These are phyloP conservation scores for Myotis findleyi DNA, from an alignment of 2,797 vertebrate genomes.

Conservation along the genomic window DNA sequence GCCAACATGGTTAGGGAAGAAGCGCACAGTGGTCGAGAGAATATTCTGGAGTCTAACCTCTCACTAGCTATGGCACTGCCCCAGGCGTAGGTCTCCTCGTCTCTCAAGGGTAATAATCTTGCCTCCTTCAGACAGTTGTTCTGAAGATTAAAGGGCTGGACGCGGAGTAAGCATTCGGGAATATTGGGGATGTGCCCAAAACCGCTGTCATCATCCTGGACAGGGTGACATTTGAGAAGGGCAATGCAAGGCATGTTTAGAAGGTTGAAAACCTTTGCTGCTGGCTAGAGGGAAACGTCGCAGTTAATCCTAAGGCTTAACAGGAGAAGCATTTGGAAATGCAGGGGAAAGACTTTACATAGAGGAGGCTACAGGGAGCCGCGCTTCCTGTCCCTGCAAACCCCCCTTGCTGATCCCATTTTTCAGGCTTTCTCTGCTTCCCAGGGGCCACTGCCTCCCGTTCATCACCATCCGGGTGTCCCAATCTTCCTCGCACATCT, in stretches of 20 bases:
- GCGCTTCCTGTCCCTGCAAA: background rate
- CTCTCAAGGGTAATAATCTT: background rate
- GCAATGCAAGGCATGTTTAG: background rate
- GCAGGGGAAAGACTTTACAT: background rate
- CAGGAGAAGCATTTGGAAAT: background rate
- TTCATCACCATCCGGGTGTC: rapidly evolving
- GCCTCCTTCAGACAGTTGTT: background rate
- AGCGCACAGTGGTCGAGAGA: background rate
- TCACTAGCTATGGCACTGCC: background rate
- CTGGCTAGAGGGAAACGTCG: background rate
- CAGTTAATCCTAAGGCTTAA: background rate
- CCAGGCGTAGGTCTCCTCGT: background rate
- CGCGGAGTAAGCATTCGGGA: background rate
- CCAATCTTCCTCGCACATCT: too few species aligned
- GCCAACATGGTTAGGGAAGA: background rate
- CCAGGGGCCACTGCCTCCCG: background rate
- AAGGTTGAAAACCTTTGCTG: background rate
- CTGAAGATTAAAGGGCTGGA: background rate
- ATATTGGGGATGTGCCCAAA: background rate
- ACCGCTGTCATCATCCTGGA: background rate
- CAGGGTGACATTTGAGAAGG: background rate
- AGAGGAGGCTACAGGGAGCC: background rate
- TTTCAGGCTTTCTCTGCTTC: background rate
- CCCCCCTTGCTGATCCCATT: background rate
- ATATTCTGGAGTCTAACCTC: background rate